phyloP scores from a whole-genome alignment of 2,888 invertebrate genomes.

The Diloba caeruleocephala region DNA sequence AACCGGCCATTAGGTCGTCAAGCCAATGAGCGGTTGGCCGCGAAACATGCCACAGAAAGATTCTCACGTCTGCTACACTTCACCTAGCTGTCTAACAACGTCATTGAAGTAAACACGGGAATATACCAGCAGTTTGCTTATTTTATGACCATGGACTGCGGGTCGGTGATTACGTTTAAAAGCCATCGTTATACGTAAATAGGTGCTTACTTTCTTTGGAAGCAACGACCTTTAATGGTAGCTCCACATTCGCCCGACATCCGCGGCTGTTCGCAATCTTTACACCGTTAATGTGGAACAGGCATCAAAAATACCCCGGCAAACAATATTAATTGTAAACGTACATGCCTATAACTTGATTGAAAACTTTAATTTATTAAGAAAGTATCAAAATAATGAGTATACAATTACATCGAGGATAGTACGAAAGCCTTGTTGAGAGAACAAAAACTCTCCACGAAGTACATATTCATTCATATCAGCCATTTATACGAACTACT shows the following conservation, averaged over 20 bases:
- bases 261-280: no score
- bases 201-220: constrained; percentile 26
- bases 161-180: constrained; percentile 29
- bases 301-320: no score
- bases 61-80: constrained; percentile 67
- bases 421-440: constrained; percentile 15
- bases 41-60: constrained; percentile 44
- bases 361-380: background rate
- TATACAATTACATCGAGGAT: no score
- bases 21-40: constrained; percentile 57
- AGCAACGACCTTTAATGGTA: constrained; percentile 7
- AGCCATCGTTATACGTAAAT: constrained; percentile 23
- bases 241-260: background rate
- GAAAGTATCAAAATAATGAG: background rate
- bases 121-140: constrained; percentile 35
- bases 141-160: constrained; percentile 24
- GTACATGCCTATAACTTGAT: background rate
- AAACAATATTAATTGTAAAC: no score
- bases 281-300: no score
- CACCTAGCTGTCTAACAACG: constrained; percentile 61
- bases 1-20: constrained; percentile 67
- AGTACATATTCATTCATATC: no score
- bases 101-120: constrained; percentile 43
- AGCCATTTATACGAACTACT: no score
- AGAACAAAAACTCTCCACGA: constrained; percentile 24